Conservation (phyloP, 92 coral and sea anemone genomes). For the Paramuricea clavata region DNA sequence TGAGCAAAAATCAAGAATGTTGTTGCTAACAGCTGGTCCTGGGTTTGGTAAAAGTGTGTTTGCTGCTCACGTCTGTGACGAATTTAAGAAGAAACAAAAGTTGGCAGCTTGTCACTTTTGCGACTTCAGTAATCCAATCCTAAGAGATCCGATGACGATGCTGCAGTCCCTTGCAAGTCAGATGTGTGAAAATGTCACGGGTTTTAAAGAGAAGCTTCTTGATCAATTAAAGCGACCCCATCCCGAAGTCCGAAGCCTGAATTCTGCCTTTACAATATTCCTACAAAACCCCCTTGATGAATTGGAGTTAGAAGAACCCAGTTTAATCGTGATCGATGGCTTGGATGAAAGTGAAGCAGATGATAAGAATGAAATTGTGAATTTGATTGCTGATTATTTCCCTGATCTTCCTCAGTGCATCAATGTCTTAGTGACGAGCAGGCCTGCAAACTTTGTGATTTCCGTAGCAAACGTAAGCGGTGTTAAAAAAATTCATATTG, state of each 20-base stretch:
- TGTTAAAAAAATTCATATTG: not conserved
- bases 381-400: not conserved
- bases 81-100: not conserved
- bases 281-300: not conserved
- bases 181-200: constrained; percentile 63
- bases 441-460: not conserved
- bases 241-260: not conserved
- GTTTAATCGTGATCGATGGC: constrained; percentile 4
- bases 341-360: constrained; percentile 12
- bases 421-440: not conserved
- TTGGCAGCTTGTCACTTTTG: constrained; percentile 59
- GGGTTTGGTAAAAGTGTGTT: constrained; percentile 13
- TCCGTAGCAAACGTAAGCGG: not conserved
- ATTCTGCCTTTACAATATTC: not conserved
- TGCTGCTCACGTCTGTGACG: not conserved
- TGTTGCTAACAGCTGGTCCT: not conserved
- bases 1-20: not conserved
- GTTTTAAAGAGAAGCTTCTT: constrained; percentile 63
- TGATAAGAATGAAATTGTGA: not conserved
- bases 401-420: not conserved
- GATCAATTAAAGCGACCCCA: constrained; percentile 38
- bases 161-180: constrained; percentile 77
- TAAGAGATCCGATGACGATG: constrained; percentile 69
- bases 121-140: constrained; percentile 63
- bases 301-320: not conserved